Conservation (phyloP, 1,140 invertebrate species). For the Cydia pomonella region DNA sequence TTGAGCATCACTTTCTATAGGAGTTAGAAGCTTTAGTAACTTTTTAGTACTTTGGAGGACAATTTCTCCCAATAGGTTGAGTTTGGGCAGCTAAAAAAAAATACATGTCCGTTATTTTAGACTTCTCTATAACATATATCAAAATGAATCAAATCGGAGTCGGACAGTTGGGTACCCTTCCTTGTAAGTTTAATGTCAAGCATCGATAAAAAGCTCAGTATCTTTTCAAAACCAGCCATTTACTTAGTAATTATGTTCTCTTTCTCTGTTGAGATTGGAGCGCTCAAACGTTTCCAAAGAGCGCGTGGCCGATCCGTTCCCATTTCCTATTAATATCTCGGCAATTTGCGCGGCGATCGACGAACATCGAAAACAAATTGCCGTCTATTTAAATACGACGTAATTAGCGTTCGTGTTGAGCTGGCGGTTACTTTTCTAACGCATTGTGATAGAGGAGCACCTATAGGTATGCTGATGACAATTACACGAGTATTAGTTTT, state of each 20-base stretch:
- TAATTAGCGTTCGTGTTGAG: background rate
- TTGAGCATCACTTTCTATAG: no score
- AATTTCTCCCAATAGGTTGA: no score
- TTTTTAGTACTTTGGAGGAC: no score
- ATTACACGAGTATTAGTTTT: no score
- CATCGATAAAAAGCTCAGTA: no score
- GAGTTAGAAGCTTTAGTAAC: no score
- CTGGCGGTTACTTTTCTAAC: background rate
- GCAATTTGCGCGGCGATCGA: conserved; percentile 18
- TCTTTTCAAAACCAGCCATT: background rate
- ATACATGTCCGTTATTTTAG: no score
- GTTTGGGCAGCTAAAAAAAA: no score
- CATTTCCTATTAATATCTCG: conserved; percentile 13
- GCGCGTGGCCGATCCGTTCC: background rate
- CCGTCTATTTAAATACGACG: conserved; percentile 14
- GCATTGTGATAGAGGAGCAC: background rate
- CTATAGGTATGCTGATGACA: background rate
- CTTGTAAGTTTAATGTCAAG: no score
- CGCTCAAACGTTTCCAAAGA: background rate
- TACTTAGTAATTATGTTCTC: background rate
- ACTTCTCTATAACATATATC: no score
- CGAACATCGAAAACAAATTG: conserved; percentile 17
- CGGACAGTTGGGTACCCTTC: no score
- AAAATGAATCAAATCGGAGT: no score
- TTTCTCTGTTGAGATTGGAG: background rate